Conservation (phyloP, 1,140 invertebrate genomes). For the Drosophila malerkotliana region DNA sequence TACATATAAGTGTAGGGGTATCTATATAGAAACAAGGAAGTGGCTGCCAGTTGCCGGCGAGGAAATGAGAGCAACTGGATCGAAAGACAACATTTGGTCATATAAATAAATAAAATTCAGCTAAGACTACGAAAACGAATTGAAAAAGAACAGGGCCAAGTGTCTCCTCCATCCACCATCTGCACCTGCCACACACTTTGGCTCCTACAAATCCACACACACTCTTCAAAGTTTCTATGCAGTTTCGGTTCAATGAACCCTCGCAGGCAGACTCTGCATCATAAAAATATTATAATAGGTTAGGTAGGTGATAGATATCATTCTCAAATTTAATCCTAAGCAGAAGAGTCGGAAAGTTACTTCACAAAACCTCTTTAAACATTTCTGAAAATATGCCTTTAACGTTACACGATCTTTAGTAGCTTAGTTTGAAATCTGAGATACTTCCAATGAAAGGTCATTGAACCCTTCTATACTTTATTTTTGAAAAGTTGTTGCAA, state of each 20-base stretch:
- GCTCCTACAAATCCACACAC: not conserved
- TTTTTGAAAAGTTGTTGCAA: constrained; percentile 13
- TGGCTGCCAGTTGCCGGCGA: constrained; percentile 28
- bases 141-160: constrained; percentile 62
- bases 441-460: constrained; percentile 8
- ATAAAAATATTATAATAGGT: constrained; percentile 4
- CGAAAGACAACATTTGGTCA: constrained; percentile 71
- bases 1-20: not conserved
- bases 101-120: constrained; percentile 69
- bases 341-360: too few species aligned
- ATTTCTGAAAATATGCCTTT: not conserved
- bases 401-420: too few species aligned
- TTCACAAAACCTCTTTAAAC: not conserved
- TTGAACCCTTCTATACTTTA: constrained; percentile 12
- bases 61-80: constrained; percentile 53
- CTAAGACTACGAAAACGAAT: constrained; percentile 61
- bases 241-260: constrained; percentile 51
- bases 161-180: constrained; percentile 35
- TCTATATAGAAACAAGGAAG: constrained; percentile 23
- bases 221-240: constrained; percentile 8
- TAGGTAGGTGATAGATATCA: not conserved
- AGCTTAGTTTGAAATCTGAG: not conserved
- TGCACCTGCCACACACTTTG: not conserved
- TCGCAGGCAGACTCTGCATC: constrained; percentile 2
- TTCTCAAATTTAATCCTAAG: not conserved